Evolutionary conservation across 2,797 vertebrate species (phyloP).

Genomic region (Agapornis canus): DNA sequence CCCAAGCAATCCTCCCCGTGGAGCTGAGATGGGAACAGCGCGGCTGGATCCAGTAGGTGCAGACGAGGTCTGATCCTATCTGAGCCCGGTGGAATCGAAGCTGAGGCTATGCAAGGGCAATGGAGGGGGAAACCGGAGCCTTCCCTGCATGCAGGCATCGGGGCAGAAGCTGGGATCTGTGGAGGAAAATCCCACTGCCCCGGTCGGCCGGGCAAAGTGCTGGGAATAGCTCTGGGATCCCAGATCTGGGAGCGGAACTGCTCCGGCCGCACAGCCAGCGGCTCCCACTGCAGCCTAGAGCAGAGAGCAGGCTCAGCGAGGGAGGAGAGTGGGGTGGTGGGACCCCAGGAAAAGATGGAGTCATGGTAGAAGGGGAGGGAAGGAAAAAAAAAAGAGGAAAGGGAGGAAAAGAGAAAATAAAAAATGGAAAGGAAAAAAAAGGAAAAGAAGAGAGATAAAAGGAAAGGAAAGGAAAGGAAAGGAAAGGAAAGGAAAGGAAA

Average conservation of each 20-base stretch:
- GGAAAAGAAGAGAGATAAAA: too few relatives aligned
- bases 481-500: accelerated
- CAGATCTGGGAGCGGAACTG: neutral
- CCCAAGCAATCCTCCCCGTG: constrained; percentile 11
- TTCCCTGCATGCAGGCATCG: neutral
- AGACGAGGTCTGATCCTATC: neutral
- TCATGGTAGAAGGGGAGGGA: neutral
- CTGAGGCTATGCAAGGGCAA: neutral
- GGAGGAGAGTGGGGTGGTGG: neutral
- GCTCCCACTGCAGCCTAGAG: neutral
- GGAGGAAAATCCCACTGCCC: neutral
- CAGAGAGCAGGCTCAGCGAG: neutral
- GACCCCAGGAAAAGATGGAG: neutral
- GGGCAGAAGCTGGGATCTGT: neutral
- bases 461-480: accelerated
- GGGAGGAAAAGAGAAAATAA: neutral
- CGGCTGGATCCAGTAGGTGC: neutral
- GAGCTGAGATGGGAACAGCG: neutral
- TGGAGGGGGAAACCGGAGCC: neutral
- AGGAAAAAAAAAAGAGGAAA: neutral
- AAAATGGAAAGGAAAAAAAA: neutral
- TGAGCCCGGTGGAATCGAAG: neutral
- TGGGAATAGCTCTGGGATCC: neutral
- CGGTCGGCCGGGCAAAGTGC: neutral
- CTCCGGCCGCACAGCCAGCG: neutral